These are phyloP conservation scores for Cephus spinipes DNA, from an alignment of 2,888 invertebrate genomes.

Conservation along the genomic window DNA sequence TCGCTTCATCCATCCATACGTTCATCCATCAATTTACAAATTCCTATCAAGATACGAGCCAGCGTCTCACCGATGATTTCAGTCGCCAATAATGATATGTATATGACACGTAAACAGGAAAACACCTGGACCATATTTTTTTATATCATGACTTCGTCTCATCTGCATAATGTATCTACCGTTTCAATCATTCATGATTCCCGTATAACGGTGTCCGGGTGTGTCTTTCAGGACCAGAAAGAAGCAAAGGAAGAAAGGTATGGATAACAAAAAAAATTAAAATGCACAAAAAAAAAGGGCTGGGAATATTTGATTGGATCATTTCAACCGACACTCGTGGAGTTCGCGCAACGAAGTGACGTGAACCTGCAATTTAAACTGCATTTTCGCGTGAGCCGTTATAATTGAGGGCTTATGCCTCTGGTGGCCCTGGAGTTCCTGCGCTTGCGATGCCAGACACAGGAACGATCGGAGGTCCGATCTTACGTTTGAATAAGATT, in stretches of 20 bases:
- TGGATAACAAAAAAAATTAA: neutral
- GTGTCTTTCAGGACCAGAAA: neutral
- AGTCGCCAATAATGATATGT: neutral
- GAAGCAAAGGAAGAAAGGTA: neutral
- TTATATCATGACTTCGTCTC: neutral
- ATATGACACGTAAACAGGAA: neutral
- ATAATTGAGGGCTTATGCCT: conserved; percentile 44
- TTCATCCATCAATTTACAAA: neutral
- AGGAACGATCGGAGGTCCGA: neutral
- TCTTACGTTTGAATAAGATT: neutral
- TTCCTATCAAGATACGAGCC: neutral
- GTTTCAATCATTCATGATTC: neutral
- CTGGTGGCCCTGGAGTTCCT: conserved; percentile 6
- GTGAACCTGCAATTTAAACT: conserved; percentile 58
- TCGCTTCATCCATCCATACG: neutral
- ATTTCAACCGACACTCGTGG: conserved; percentile 30
- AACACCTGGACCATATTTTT: neutral
- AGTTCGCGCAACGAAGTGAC: conserved; percentile 33
- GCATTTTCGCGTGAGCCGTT: conserved; percentile 62
- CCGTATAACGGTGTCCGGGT: neutral
- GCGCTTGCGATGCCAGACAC: neutral
- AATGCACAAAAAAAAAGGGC: neutral
- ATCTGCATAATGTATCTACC: neutral
- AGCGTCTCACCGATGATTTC: neutral
- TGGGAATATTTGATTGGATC: conserved; percentile 48